Evolutionary conservation across 1,140 invertebrate species (phyloP).

Genomic region (Oryzaephilus surinamensis): DNA sequence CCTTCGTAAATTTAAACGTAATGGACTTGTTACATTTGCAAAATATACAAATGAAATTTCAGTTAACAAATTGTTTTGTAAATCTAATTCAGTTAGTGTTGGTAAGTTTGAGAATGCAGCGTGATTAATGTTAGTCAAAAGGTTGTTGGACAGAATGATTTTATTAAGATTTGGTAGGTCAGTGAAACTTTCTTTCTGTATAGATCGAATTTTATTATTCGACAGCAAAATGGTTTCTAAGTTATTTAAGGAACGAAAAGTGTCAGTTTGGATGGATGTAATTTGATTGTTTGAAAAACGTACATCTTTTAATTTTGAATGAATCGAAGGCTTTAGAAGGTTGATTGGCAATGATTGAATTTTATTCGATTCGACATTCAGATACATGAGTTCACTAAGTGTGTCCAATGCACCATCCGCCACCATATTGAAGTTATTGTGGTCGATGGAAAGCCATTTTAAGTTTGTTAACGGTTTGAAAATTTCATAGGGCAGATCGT

Average conservation of each 20-base stretch:
- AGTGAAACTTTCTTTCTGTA: conserved; percentile 49
- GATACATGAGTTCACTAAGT: conserved; percentile 60
- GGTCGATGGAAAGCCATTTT: conserved; percentile 77
- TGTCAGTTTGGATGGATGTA: conserved; percentile 45
- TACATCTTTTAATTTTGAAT: conserved; percentile 65
- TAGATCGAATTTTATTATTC: conserved; percentile 54
- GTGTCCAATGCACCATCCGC: conserved; percentile 49
- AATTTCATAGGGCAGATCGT: conserved; percentile 63
- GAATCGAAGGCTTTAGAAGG: conserved; percentile 55
- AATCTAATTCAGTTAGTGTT: conserved; percentile 55
- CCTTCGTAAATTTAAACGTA: conserved; percentile 56
- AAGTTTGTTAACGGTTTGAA: conserved; percentile 59
- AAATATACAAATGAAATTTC: conserved; percentile 56
- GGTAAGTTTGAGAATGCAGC: conserved; percentile 57
- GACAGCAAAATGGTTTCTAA: conserved; percentile 60
- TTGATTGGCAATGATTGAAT: conserved; percentile 49
- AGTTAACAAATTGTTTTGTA: conserved; percentile 59
- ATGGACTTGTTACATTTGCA: conserved; percentile 51
- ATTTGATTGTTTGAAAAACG: conserved; percentile 65
- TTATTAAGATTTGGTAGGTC: conserved; percentile 57
- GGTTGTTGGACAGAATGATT: conserved; percentile 57
- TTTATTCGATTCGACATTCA: conserved; percentile 79
- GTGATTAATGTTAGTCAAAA: conserved; percentile 48
- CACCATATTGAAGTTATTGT: conserved; percentile 70
- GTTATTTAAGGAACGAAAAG: conserved; percentile 51